Evolutionary conservation across 2,113 vertebrate genomes (phyloP), one percentile per base, ranked within the genome.

Genomic region (Enhydra lutris): DNA sequence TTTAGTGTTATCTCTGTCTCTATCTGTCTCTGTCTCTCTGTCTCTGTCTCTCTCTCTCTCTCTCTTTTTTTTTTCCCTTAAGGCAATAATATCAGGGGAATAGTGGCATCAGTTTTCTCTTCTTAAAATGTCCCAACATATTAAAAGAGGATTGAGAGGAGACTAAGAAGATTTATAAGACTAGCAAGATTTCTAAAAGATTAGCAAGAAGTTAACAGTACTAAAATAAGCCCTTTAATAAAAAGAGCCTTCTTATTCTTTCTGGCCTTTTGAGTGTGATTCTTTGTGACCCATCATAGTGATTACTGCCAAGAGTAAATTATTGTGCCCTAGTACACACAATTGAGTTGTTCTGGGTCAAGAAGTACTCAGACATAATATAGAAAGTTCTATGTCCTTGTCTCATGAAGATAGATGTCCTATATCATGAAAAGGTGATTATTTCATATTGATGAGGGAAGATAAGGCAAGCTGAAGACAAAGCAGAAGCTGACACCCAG

Each of bases 201-300:
- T 67, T 39, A 91, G 45, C 14, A 93, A 82, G 36, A 93, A 91
- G 71, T 86, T 95, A 95, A 96, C 79, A 94, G 76, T 74, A 73
- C 78, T 79, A 88, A 91, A 97, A 85, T 86, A 93, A 97, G 42
- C 65, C 59, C 59, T 96, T 98, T 95, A 94, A 95, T 86, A 95
- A 98, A 92, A 95, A 95, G 73, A 81, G 29, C 1, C 24, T 84
- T 76, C 55, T 91, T 91, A 63, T 65, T 52, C 74, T 88, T 84
- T 89, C 17, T 78, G 82, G 82, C 34, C 85, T 96, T 92, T 97
- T 87, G 88, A 97, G 84, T 84, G 23, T 65, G 74, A 34, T 95
- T 96, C 24, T 96, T 78, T 89, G 65, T 95, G 29, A 95, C 31
- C 94, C 42, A 92, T 82, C 39, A n/a, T 76, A 47, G 71, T 93